phyloP scores from a whole-genome alignment of 2,888 invertebrate genomes.

The Listrodromus nycthemerus region DNA sequence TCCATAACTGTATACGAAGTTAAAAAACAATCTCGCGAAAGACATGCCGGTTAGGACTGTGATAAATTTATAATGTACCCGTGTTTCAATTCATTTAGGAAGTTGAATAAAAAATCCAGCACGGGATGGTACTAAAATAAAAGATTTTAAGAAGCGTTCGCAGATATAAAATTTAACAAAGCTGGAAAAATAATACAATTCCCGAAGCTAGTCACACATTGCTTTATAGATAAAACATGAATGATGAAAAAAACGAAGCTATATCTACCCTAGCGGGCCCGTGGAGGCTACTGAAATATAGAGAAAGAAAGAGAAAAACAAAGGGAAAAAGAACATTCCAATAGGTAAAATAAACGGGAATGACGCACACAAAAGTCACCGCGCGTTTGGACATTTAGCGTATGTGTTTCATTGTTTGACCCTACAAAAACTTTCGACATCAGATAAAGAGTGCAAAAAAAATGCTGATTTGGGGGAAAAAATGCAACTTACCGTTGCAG shows the following conservation, averaged over 20 bases:
- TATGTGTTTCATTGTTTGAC: constrained; percentile 23
- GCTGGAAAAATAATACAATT: constrained; percentile 38
- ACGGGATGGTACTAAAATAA: constrained; percentile 40
- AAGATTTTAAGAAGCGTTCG: constrained; percentile 32
- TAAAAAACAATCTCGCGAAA: constrained; percentile 49
- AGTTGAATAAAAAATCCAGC: constrained; percentile 34
- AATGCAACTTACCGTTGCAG: constrained; percentile 41
- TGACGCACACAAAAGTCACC: constrained; percentile 26
- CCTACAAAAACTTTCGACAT: background rate
- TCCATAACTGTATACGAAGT: constrained; percentile 60
- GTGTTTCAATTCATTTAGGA: constrained; percentile 63
- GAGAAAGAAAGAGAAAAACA: constrained; percentile 29
- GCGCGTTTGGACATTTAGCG: constrained; percentile 36
- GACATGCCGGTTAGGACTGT: constrained; percentile 72
- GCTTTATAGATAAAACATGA: constrained; percentile 60
- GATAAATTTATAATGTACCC: constrained; percentile 71
- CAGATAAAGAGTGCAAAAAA: constrained; percentile 37
- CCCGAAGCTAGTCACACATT: constrained; percentile 64
- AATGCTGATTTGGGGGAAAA: constrained; percentile 21
- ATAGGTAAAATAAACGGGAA: constrained; percentile 37
- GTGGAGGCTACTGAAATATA: constrained; percentile 54
- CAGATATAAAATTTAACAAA: constrained; percentile 29
- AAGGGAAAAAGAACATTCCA: constrained; percentile 59
- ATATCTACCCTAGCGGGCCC: constrained; percentile 63
- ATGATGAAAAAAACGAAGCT: constrained; percentile 38